Conservation (phyloP, 1,140 invertebrate species). For the Zaprionus ornatus region DNA sequence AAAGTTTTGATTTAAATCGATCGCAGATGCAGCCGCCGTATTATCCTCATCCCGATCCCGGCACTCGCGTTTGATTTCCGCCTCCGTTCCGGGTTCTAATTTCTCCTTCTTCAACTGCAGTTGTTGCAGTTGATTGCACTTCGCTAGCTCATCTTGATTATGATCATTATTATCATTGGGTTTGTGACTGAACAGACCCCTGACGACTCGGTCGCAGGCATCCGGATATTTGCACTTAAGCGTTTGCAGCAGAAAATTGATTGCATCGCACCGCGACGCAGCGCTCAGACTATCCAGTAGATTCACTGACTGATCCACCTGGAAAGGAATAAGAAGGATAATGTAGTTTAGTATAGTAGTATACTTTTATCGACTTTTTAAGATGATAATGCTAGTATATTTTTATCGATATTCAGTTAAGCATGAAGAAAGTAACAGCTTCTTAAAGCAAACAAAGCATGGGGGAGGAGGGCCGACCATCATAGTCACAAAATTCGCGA, state of each 20-base stretch:
- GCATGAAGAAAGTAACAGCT: too few species aligned
- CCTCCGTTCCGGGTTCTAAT: not conserved
- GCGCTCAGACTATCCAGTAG: constrained; percentile 71
- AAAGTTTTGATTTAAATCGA: constrained; percentile 83
- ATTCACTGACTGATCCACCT: constrained; percentile 81
- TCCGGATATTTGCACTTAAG: constrained; percentile 82
- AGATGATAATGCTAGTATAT: too few species aligned
- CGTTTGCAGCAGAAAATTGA: constrained; percentile 75
- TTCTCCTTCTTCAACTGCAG: constrained; percentile 62
- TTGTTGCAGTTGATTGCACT: constrained; percentile 60
- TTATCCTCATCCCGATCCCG: constrained; percentile 30
- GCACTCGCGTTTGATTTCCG: constrained; percentile 64
- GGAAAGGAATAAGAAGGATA: not conserved
- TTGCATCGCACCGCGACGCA: constrained; percentile 78
- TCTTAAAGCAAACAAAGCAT: too few species aligned
- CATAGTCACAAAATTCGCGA: not conserved
- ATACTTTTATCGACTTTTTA: too few species aligned
- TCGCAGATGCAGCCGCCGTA: constrained; percentile 58
- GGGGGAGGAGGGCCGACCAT: too few species aligned
- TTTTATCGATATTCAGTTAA: too few species aligned
- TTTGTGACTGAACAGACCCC: constrained; percentile 71
- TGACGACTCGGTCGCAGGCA: constrained; percentile 79
- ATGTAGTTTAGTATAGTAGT: not conserved
- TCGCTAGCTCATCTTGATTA: constrained; percentile 59
- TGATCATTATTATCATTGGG: constrained; percentile 64